phyloP scores from a whole-genome alignment of 1,140 invertebrate species.

The Oppia nitens region DNA sequence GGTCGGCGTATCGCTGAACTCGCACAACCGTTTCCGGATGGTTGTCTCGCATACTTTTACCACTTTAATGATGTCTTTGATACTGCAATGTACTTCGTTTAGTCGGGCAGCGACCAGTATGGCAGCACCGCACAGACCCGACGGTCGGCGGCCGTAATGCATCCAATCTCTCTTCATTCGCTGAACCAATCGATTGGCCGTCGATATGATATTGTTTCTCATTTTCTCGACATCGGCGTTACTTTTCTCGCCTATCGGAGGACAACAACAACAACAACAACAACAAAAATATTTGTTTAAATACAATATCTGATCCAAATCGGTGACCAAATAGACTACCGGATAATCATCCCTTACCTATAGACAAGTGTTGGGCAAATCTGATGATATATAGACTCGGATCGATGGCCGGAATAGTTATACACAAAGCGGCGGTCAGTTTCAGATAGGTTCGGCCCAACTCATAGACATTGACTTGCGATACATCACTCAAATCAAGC shows the following conservation, averaged over 20 bases:
- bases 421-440: slow-evolving; percentile 68
- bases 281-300: neutral
- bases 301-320: too few species aligned
- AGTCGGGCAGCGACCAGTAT: slow-evolving; percentile 79
- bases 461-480: slow-evolving; percentile 84
- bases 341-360: slow-evolving; percentile 55
- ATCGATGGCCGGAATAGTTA: slow-evolving; percentile 79
- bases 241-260: neutral
- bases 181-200: slow-evolving; percentile 77
- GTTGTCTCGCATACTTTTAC: slow-evolving; percentile 92
- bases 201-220: slow-evolving; percentile 83
- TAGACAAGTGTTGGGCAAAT: slow-evolving; percentile 83
- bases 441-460: slow-evolving; percentile 79
- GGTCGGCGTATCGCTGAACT: slow-evolving; percentile 90
- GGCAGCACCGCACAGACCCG: slow-evolving; percentile 89
- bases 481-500: slow-evolving; percentile 93
- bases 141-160: slow-evolving; percentile 82
- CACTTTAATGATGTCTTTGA: slow-evolving; percentile 78
- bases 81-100: slow-evolving; percentile 72
- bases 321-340: neutral
- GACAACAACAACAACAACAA: neutral
- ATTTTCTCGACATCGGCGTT: slow-evolving; percentile 32
- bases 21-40: slow-evolving; percentile 69
- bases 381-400: slow-evolving; percentile 83
- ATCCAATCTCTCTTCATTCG: slow-evolving; percentile 97